A percentile compares a stretch with the other conserved stretches of the same genome.
Evolutionary conservation across 1,140 invertebrate genomes (phyloP).

Genomic region (Patella vulgata): DNA sequence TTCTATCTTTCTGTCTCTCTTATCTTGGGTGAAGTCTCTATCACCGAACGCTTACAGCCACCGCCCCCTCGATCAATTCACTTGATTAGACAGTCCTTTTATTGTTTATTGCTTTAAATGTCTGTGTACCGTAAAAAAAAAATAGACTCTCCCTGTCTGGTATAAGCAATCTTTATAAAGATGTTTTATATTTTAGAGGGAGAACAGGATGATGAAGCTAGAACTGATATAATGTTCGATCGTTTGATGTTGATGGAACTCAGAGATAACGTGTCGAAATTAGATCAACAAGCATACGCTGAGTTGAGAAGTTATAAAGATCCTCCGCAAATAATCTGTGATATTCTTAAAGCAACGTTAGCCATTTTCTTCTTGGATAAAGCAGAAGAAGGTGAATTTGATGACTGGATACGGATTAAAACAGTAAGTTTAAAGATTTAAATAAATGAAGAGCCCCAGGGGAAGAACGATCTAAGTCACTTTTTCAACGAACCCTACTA

Average conservation of each 20-base stretch:
- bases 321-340: constrained; percentile 55
- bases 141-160: too few relatives aligned
- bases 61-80: too few relatives aligned
- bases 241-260: constrained; percentile 65
- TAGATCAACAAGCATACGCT: constrained; percentile 59
- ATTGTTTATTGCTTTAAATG: too few relatives aligned
- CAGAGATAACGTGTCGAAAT: constrained; percentile 58
- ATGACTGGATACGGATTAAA: constrained; percentile 61
- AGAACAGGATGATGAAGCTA: constrained; percentile 53
- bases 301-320: constrained; percentile 62
- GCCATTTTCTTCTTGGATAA: constrained; percentile 57
- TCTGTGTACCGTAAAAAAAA: too few relatives aligned
- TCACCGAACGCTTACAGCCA: too few relatives aligned
- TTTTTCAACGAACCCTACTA: too few relatives aligned
- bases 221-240: constrained; percentile 66
- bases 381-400: constrained; percentile 50
- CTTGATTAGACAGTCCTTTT: too few relatives aligned
- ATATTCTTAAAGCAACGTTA: constrained; percentile 59
- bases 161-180: too few relatives aligned
- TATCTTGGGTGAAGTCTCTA: too few relatives aligned
- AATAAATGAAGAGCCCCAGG: background rate
- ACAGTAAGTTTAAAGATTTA: constrained; percentile 39
- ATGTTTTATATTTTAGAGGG: constrained; percentile 47
- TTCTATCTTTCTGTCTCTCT: too few relatives aligned
- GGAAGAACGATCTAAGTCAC: too few relatives aligned